Evolutionary conservation across 2,888 invertebrate genomes (phyloP), one percentile per base, ranked within the genome.

Genomic region (Leptodirus hochenwartii): DNA sequence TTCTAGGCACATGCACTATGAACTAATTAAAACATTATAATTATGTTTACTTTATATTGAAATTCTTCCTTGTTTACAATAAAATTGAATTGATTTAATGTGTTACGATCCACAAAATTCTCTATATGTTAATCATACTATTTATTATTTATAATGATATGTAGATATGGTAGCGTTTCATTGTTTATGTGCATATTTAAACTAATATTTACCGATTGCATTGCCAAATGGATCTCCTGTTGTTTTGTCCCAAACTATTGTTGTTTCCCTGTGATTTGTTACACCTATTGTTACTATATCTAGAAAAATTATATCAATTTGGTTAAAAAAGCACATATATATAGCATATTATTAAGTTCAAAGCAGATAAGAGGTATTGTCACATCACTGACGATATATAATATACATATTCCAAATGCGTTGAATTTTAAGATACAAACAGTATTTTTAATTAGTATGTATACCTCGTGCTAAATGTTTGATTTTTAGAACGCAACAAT

Each of bases 261-360:
- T 90, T 0, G 96, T 95, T 62, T 98, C 98, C 30, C 95, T 68
- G 56, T 96, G 96, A 60, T 98, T 98, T 12, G 95, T 90, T 32
- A 98, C 71, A 25, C 96, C 96, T 33, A 98, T 60, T 14, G 87
- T 75, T 30, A 75, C 71, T 31, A 93, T 78, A 44, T 82, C 40
- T 1, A 9, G 12, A n/a, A 37, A 29, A 32, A 36, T 27, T 22
- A 20, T n/a, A 6, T 8, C n/a, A 20, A 6, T n/a, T 8, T n/a
- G 8, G n/a, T 20, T n/a, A 6, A 35, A 34, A 17, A 38, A 24
- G 20, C 5, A 8, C 14, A 13, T 27, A 27, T 10, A 30, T 33
- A 30, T 22, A 15, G 28, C 20, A 8, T 27, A 8, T 13, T 12
- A 14, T 6, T 14, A 8, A 14, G n/a, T n/a, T n/a, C n/a, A n/a